Base-by-base conservation (phyloP, 2,113 vertebrate species). In the Nesospiza acunhae region DNA sequence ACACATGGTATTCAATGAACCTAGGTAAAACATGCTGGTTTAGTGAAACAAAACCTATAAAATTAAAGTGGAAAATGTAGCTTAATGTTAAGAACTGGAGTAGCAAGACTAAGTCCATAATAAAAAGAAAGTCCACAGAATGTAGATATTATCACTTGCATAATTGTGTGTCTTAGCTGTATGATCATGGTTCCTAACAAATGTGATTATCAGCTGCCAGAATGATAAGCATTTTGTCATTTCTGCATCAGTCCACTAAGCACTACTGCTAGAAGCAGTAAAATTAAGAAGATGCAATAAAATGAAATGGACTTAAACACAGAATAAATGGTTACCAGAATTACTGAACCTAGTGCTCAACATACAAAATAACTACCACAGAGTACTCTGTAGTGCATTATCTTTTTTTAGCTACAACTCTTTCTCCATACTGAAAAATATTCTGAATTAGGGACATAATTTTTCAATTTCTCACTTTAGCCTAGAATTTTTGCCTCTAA, bases 221-320 rank as follows among this genome's bases (percentile, higher is more conserved):
- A 94, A 90, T 30, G 62, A 86, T 37, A 58, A 49, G 77, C 56
- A 75, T 74, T 94, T 90, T 9, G 2, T 59, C 84, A 85, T 72
- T 88, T 96, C 33, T 75, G 42, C 52, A 84, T 27, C 75, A 79
- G 53, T 33, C 21, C 87, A 91, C 39, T 89, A 59, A 90, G 31
- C 84, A 84, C 63, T 70, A 95, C 56, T 42, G 41, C 60, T 63
- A 93, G 75, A 28, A 92, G 64, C 31, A 90, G 56, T 50, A 86
- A 89, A 81, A 90, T 91, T 68, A 82, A 47, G 49, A 89, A 87
- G 72, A 81, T 52, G 31, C 42, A 79, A 89, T 89, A 85, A 96
- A 94, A 78, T 42, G 3, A 93, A 90, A 89, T 86, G 22, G 70
- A 72, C 52, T 94, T 78, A 68, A n/a, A n/a, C n/a, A 75, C 26